Conservation (phyloP, 2,113 vertebrate genomes). For the Psephotus haematonotus region DNA sequence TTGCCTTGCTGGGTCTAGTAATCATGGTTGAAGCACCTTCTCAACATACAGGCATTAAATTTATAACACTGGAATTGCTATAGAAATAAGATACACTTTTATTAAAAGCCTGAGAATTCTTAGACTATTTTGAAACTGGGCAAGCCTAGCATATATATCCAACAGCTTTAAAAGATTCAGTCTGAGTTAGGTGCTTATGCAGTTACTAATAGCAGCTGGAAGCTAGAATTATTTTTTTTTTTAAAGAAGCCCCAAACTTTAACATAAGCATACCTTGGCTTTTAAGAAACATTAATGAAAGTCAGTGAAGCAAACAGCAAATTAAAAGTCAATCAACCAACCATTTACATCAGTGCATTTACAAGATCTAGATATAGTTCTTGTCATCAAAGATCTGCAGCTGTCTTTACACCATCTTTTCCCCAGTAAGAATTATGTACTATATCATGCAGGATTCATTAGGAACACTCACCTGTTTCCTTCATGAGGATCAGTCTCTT, state of each 20-base stretch:
- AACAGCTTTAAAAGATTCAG: background rate
- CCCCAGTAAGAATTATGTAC: background rate
- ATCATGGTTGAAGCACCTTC: background rate
- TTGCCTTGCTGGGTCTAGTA: background rate
- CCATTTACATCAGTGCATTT: background rate
- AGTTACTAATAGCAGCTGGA: background rate
- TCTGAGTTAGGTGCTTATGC: background rate
- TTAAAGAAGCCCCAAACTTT: background rate
- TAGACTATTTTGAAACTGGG: background rate
- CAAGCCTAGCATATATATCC: background rate
- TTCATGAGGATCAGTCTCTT: background rate
- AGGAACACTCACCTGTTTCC: background rate
- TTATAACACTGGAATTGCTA: background rate
- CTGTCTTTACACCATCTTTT: background rate
- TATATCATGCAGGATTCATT: background rate
- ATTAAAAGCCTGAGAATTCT: background rate
- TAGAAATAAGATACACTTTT: background rate
- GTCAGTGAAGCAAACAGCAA: background rate
- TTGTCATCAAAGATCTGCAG: background rate
- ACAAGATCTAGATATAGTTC: background rate
- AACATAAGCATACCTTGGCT: background rate
- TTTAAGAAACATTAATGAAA: background rate
- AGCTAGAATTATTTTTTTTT: background rate
- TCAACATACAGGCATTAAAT: background rate
- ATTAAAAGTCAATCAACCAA: background rate